Conservation (phyloP, 2,888 invertebrate species). For the Calameuta filiformis region DNA sequence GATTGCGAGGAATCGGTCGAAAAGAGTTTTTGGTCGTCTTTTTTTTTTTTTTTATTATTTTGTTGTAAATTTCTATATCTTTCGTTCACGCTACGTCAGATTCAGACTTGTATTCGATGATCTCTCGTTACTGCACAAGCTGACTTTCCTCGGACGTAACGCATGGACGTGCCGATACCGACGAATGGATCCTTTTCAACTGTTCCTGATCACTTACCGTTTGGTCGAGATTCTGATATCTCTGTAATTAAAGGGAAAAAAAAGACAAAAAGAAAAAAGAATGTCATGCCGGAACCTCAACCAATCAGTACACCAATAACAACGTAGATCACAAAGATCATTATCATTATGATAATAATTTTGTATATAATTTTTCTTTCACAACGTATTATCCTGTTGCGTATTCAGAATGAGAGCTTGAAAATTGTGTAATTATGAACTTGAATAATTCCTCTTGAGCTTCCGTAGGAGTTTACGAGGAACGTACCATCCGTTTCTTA, state of each 20-base stretch:
- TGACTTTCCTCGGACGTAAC: slow-evolving; percentile 27
- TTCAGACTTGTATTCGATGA: background rate
- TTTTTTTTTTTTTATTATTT: background rate
- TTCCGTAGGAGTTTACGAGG: background rate
- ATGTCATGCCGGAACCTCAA: background rate
- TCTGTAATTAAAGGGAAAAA: background rate
- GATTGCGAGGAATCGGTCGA: background rate
- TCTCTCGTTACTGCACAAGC: slow-evolving; percentile 16
- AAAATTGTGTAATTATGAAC: background rate
- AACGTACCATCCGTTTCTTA: background rate
- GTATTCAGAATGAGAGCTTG: too few relatives aligned
- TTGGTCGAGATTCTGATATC: background rate
- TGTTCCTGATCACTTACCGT: background rate
- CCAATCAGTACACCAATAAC: background rate
- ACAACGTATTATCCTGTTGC: background rate
- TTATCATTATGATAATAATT: background rate
- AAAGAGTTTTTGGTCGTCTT: background rate
- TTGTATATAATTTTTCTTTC: background rate
- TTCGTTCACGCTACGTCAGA: background rate
- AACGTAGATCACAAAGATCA: background rate
- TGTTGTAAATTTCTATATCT: background rate
- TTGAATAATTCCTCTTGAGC: background rate
- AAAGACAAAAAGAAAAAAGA: background rate
- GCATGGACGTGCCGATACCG: slow-evolving; percentile 20
- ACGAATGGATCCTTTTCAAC: slow-evolving; percentile 10